These are phyloP conservation scores for Phainopepla nitens DNA, from an alignment of 2,113 vertebrate species.

Conservation along the genomic window DNA sequence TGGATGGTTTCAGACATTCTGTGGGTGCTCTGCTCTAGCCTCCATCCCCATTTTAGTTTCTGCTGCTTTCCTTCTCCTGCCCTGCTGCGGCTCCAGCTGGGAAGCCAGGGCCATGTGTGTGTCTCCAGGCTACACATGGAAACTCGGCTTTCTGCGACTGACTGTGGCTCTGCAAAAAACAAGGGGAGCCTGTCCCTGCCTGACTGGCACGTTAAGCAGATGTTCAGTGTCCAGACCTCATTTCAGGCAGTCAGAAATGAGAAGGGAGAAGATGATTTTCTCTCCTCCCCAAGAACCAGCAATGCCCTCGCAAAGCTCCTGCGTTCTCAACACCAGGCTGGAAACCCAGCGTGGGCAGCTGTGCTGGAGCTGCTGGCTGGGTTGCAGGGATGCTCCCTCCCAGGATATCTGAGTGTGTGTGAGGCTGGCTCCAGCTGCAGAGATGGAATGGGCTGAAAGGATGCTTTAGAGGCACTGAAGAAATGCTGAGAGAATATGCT, in stretches of 20 bases:
- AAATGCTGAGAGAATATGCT: neutral
- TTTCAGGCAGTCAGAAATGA: neutral
- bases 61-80: neutral
- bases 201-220: neutral
- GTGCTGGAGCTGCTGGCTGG: neutral
- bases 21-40: neutral
- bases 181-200: neutral
- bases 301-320: neutral
- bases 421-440: neutral
- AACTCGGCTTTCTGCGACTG: fast-evolving
- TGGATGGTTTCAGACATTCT: neutral
- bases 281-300: neutral
- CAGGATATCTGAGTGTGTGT: neutral
- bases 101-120: neutral
- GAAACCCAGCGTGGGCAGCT: neutral
- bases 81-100: fast-evolving
- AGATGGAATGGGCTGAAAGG: neutral
- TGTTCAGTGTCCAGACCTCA: neutral
- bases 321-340: fast-evolving
- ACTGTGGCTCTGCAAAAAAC: neutral
- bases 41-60: neutral
- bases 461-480: neutral
- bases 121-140: neutral
- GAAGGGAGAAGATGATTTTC: neutral
- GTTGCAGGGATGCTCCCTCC: neutral